A percentile compares a stretch with the other conserved stretches of the same genome.
phyloP scores from a whole-genome alignment of 2,888 invertebrate genomes.

The Pegoplata infirma region DNA sequence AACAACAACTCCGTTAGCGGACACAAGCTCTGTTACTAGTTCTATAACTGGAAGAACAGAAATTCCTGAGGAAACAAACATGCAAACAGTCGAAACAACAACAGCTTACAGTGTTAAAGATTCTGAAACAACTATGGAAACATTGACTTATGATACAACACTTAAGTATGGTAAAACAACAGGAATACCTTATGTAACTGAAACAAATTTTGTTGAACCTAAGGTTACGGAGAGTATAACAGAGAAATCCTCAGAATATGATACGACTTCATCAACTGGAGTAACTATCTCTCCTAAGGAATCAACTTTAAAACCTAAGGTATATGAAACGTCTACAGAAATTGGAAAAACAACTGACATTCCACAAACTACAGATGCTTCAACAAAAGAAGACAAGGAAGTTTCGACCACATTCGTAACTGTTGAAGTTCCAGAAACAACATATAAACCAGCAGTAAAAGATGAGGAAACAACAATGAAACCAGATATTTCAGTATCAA shows the following conservation, averaged over 20 bases:
- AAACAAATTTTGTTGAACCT: too few species aligned
- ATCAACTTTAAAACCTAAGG: neutral
- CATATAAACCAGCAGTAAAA: neutral
- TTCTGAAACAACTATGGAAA: neutral
- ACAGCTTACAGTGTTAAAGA: too few species aligned
- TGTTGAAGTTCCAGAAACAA: neutral
- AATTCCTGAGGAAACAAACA: neutral
- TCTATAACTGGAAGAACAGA: neutral
- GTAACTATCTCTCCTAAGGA: neutral
- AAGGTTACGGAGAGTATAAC: neutral
- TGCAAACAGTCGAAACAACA: neutral
- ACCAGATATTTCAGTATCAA: neutral
- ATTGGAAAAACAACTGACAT: neutral
- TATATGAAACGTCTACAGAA: neutral
- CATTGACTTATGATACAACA: neutral
- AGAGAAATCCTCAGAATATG: neutral
- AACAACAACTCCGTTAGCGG: neutral
- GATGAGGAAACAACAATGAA: neutral
- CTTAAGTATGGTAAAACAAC: neutral
- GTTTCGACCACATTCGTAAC: neutral
- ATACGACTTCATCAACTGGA: neutral
- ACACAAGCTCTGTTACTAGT: neutral
- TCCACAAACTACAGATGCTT: neutral
- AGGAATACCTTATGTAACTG: neutral
- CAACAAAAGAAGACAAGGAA: neutral